Conservation (phyloP, 2,888 invertebrate genomes). For the Scaptomyza tumidula region DNA sequence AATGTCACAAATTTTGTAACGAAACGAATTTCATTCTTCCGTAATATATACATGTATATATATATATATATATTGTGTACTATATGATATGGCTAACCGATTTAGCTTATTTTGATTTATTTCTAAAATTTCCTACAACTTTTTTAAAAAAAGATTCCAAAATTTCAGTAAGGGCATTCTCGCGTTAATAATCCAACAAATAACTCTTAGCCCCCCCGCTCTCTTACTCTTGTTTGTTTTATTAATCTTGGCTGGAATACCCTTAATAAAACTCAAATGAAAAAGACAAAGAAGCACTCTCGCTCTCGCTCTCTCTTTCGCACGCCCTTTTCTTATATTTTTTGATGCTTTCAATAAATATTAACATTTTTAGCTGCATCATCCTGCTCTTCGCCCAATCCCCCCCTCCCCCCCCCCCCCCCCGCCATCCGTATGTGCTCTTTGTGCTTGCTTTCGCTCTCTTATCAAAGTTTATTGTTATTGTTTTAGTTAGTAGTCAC, state of each 20-base stretch:
- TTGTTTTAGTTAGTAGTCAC: constrained; percentile 68
- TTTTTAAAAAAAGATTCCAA: too few species aligned
- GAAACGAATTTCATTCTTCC: not conserved
- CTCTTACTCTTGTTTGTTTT: constrained; percentile 5
- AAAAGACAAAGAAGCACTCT: not conserved
- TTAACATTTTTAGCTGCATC: constrained; percentile 61
- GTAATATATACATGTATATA: too few species aligned
- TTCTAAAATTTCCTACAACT: too few species aligned
- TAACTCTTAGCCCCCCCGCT: too few species aligned
- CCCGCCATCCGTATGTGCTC: not conserved
- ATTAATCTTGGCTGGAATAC: constrained; percentile 40
- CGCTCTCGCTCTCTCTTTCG: not conserved
- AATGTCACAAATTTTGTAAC: not conserved
- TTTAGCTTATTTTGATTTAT: too few species aligned
- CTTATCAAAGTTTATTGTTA: constrained; percentile 48
- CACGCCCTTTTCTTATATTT: constrained; percentile 42
- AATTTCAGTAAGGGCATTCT: too few species aligned
- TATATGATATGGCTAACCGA: too few species aligned
- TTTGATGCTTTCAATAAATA: constrained; percentile 75
- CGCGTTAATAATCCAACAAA: not conserved
- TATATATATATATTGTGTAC: too few species aligned
- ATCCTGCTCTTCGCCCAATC: constrained; percentile 13
- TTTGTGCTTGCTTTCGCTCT: constrained; percentile 15
- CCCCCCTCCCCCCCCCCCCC: not conserved
- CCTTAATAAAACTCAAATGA: constrained; percentile 22